A percentile compares a stretch with the other conserved stretches of the same genome.
phyloP scores from a whole-genome alignment of 2,888 invertebrate genomes.

The Tenthredo scrophulariae region DNA sequence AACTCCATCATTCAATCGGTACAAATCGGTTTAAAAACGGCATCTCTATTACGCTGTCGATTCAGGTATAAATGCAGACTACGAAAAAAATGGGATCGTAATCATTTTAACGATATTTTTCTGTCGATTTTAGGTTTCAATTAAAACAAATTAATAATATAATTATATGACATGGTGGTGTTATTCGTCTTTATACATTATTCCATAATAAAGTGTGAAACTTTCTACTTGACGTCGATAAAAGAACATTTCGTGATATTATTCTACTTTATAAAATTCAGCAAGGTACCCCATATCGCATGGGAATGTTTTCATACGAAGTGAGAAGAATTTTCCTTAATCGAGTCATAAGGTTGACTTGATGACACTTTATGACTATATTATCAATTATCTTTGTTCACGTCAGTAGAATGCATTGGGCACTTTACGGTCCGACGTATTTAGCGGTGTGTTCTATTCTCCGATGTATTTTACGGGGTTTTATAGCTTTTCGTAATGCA shows the following conservation, averaged over 20 bases:
- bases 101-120: not conserved
- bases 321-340: not conserved
- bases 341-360: not conserved
- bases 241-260: not conserved
- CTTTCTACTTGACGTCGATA: not conserved
- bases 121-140: not conserved
- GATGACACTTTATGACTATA: not conserved
- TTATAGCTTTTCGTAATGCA: not conserved
- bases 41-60: not conserved
- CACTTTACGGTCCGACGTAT: not conserved
- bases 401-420: not conserved
- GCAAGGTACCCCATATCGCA: no score
- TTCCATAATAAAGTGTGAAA: not conserved
- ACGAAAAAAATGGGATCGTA: not conserved
- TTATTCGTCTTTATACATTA: no score
- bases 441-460: not conserved
- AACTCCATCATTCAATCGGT: not conserved
- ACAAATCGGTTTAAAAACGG: not conserved
- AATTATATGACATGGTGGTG: not conserved
- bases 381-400: not conserved
- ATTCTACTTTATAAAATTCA: no score
- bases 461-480: not conserved
- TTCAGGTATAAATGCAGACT: not conserved
- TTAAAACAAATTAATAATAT: not conserved
- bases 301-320: not conserved